Evolutionary conservation across 2,113 vertebrate species (phyloP).

Genomic region (Lathamus discolor): DNA sequence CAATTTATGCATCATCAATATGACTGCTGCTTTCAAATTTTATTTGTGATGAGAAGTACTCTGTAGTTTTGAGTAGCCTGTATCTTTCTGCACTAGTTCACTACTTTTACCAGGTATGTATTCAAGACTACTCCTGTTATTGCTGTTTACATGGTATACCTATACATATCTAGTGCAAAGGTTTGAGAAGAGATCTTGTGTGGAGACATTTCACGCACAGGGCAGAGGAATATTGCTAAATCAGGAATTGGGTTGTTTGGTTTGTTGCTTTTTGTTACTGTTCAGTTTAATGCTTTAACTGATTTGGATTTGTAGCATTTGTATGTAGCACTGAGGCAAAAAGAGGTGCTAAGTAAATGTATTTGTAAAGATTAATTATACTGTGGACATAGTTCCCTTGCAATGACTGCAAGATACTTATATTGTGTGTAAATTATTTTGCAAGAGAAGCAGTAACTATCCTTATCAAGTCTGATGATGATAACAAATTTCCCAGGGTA

Average conservation of each 20-base stretch:
- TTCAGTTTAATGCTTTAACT: neutral
- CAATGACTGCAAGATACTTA: neutral
- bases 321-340: neutral
- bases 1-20: neutral
- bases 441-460: neutral
- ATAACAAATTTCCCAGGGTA: neutral
- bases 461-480: neutral
- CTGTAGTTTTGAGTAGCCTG: neutral
- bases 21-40: neutral
- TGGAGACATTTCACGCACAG: neutral
- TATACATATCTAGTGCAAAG: neutral
- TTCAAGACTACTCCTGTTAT: neutral
- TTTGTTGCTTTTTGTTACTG: neutral
- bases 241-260: neutral
- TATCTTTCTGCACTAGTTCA: neutral
- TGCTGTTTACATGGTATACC: rapidly evolving
- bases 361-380: neutral
- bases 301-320: neutral
- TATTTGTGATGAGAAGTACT: neutral
- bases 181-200: neutral
- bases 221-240: neutral
- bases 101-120: neutral
- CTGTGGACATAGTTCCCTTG: neutral
- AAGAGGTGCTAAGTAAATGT: neutral
- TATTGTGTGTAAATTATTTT: neutral